phyloP scores from a whole-genome alignment of 2,797 vertebrate genomes.

The Pempheris klunzingeri region DNA sequence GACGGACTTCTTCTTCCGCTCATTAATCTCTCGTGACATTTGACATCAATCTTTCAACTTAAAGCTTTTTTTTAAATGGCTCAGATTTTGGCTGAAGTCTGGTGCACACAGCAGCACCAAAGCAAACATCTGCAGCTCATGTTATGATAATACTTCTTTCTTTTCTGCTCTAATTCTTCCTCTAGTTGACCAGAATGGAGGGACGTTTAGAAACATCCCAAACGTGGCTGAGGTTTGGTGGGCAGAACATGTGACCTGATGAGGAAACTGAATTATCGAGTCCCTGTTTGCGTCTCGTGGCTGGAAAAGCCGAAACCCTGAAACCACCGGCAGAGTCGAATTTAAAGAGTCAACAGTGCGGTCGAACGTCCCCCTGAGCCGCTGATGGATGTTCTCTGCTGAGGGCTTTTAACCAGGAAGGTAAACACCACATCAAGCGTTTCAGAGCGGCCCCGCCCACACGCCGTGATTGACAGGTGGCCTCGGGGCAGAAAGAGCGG shows the following conservation, averaged over 20 bases:
- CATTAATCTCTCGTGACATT: background rate
- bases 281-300: slow-evolving; percentile 31
- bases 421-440: slow-evolving; percentile 46
- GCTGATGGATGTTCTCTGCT: slow-evolving; percentile 53
- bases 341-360: slow-evolving; percentile 48
- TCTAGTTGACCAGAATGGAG: no score
- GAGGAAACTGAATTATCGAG: slow-evolving; percentile 17
- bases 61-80: background rate
- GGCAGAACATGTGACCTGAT: background rate
- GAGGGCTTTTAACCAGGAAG: slow-evolving; percentile 47
- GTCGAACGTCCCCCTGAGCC: slow-evolving; percentile 7
- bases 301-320: background rate
- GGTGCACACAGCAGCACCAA: no score
- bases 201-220: background rate
- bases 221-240: background rate
- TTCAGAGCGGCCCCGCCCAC: slow-evolving; percentile 16
- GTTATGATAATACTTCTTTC: no score
- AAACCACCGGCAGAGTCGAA: slow-evolving; percentile 26
- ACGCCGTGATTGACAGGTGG: background rate
- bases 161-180: no score
- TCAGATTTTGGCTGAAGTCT: background rate
- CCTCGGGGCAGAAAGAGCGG: background rate
- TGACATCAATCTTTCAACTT: background rate
- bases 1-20: no score
- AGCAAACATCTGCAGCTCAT: no score